These are phyloP conservation scores for Manis pentadactyla DNA, from an alignment of 2,797 vertebrate genomes.

Conservation along the genomic window DNA sequence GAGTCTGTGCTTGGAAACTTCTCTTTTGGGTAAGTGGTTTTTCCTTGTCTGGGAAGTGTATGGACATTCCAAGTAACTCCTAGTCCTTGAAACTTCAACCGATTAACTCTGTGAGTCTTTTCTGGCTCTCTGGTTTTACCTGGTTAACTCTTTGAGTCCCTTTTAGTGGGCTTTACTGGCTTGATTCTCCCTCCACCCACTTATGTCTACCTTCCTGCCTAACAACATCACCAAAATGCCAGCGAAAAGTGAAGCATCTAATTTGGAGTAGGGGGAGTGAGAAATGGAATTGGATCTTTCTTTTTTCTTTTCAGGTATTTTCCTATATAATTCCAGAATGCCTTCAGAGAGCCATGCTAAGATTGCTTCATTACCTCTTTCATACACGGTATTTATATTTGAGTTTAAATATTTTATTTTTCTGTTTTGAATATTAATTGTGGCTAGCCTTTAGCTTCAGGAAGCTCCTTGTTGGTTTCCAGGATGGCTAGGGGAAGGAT, in stretches of 20 bases:
- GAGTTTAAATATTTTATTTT: not conserved
- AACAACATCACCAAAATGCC: not conserved
- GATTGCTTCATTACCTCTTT: slow-evolving; percentile 90
- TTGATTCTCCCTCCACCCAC: too few species aligned
- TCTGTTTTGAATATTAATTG: not conserved
- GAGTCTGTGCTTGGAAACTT: too few species aligned
- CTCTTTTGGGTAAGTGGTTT: too few species aligned
- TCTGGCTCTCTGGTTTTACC: too few species aligned
- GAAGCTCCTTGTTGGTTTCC: not conserved
- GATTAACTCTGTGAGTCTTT: too few species aligned
- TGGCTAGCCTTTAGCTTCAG: not conserved
- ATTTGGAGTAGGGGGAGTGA: not conserved
- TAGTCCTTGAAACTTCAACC: too few species aligned
- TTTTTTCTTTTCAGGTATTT: slow-evolving; percentile 85
- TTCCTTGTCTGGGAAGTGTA: too few species aligned
- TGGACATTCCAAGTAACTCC: too few species aligned
- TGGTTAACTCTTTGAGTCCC: too few species aligned
- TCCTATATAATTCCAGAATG: slow-evolving; percentile 88
- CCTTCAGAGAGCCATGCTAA: slow-evolving; percentile 86
- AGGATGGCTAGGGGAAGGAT: rapidly evolving
- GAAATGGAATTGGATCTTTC: not conserved
- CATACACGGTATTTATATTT: slow-evolving; percentile 90
- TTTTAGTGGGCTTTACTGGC: too few species aligned
- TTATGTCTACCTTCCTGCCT: too few species aligned
- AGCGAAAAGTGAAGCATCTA: not conserved